phyloP scores from a whole-genome alignment of 2,113 vertebrate species.

The Rhinolophus ferrumequinum region DNA sequence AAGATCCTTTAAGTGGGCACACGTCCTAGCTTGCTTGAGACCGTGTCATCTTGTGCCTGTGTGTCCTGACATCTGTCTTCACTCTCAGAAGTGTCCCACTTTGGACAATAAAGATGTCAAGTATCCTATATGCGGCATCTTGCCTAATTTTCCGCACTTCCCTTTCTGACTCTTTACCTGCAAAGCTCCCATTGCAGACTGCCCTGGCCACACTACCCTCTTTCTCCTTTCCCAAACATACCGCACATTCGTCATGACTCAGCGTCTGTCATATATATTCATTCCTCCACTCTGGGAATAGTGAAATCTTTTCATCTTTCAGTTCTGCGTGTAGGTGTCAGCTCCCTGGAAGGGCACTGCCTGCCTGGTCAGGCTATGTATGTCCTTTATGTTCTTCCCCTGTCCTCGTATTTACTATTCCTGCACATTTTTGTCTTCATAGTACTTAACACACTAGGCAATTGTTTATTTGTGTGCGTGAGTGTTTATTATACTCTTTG shows the following conservation, averaged over 20 bases:
- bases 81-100: neutral
- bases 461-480: neutral
- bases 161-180: neutral
- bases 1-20: neutral
- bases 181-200: no score
- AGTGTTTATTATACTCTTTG: neutral
- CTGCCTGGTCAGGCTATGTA: neutral
- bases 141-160: neutral
- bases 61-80: neutral
- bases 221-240: neutral
- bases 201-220: neutral
- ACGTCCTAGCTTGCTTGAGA: neutral
- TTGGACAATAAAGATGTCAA: neutral
- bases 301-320: neutral
- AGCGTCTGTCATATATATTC: accelerated
- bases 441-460: accelerated
- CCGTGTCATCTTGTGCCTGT: accelerated
- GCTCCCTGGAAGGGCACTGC: neutral
- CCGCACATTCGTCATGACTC: neutral
- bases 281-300: neutral
- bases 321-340: neutral
- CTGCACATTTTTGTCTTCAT: accelerated
- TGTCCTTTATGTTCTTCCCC: no score
- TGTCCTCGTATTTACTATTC: accelerated
- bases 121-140: accelerated